Evolutionary conservation across 2,888 invertebrate species (phyloP).

Genomic region (Sisyra nigra): DNA sequence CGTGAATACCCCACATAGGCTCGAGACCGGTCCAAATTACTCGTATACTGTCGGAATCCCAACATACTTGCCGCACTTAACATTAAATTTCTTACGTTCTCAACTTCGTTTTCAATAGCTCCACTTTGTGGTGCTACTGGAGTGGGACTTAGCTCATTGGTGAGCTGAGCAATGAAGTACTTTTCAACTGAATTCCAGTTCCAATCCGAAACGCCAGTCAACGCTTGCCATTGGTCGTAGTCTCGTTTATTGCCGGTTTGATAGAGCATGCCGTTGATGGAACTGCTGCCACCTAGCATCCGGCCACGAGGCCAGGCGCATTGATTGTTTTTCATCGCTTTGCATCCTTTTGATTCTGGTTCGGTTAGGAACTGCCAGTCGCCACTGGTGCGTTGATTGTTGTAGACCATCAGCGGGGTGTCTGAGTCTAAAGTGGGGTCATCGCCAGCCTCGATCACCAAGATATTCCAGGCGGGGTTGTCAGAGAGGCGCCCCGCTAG

Average conservation of each 20-base stretch:
- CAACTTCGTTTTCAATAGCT: not conserved
- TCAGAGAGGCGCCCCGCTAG: slow-evolving; percentile 2
- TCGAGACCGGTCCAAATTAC: not conserved
- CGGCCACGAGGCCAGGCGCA: slow-evolving; percentile 10
- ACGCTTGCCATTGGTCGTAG: slow-evolving; percentile 10
- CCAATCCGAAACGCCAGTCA: slow-evolving; percentile 8
- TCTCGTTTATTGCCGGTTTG: slow-evolving; percentile 9
- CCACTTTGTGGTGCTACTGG: not conserved
- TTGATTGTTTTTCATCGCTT: slow-evolving; percentile 12
- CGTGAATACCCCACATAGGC: not conserved
- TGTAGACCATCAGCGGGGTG: slow-evolving; percentile 3
- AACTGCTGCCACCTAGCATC: slow-evolving; percentile 8
- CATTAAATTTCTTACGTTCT: not conserved
- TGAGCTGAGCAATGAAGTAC: slow-evolving; percentile 1
- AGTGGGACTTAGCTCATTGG: not conserved
- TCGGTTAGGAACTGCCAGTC: slow-evolving; percentile 28
- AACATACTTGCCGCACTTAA: not conserved
- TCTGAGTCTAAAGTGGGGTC: slow-evolving; percentile 7
- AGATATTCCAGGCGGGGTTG: slow-evolving; percentile 5
- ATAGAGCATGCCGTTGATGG: slow-evolving; percentile 10
- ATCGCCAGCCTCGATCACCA: slow-evolving; percentile 9
- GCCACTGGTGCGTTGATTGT: slow-evolving; percentile 12
- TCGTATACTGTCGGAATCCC: not conserved
- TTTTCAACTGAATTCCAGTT: slow-evolving; percentile 3
- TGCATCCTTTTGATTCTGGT: slow-evolving; percentile 21